These are phyloP conservation scores for Istiophorus platypterus DNA, from an alignment of 2,113 vertebrate species.

Conservation along the genomic window DNA sequence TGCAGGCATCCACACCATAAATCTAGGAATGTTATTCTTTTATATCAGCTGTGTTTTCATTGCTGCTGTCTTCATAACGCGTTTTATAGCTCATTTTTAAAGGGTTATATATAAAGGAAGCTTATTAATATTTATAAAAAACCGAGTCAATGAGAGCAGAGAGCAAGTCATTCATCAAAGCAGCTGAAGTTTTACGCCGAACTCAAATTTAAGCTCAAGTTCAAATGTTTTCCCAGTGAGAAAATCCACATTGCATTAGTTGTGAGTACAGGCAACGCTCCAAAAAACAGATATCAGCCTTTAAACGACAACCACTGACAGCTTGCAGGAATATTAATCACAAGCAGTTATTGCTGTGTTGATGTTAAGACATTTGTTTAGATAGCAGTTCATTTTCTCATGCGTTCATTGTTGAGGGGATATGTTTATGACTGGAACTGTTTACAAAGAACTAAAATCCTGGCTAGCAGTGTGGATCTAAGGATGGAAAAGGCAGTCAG, in stretches of 20 bases:
- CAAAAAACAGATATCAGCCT: neutral
- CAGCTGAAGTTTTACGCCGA: slow-evolving; percentile 21
- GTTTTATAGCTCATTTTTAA: slow-evolving; percentile 30
- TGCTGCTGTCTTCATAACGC: neutral
- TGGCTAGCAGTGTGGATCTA: no score
- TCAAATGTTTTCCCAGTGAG: slow-evolving; percentile 10
- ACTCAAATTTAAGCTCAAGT: slow-evolving; percentile 10
- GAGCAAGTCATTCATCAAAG: slow-evolving; percentile 52
- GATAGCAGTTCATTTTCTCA: no score
- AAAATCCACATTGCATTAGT: neutral
- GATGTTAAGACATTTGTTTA: neutral
- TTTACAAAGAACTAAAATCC: no score
- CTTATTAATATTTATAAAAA: slow-evolving; percentile 66
- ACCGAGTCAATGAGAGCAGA: slow-evolving; percentile 15
- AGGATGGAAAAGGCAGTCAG: no score
- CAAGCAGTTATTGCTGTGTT: neutral
- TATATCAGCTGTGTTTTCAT: slow-evolving; percentile 3
- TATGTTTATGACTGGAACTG: no score
- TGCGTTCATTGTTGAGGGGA: no score
- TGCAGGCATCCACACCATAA: neutral
- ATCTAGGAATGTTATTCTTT: neutral
- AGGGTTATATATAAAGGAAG: slow-evolving; percentile 38
- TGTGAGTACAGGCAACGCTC: neutral
- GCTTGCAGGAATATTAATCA: neutral
- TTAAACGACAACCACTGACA: neutral